Conservation (phyloP, 2,797 vertebrate species). For the Cetoscarus ocellatus region DNA sequence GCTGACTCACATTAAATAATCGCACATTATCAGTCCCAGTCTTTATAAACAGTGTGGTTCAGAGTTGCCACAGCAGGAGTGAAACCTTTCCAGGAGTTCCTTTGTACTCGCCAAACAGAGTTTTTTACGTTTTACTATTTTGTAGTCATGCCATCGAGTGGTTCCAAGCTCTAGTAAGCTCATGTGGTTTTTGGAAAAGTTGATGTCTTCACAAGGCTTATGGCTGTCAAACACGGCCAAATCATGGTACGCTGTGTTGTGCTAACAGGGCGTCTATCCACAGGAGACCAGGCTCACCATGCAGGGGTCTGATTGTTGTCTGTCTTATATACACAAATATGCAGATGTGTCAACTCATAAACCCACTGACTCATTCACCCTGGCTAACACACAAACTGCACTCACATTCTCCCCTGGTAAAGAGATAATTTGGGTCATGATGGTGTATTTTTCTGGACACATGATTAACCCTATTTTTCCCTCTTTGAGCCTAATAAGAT, state of each 20-base stretch:
- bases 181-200: conserved; percentile 42
- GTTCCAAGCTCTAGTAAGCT: conserved; percentile 37
- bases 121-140: conserved; percentile 30
- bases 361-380: conserved; percentile 55
- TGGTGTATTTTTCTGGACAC: not conserved
- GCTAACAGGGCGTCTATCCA: conserved; percentile 30
- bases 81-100: conserved; percentile 31
- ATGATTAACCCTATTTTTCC: too few species aligned
- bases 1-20: conserved; percentile 24
- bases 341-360: conserved; percentile 56
- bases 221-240: conserved; percentile 19
- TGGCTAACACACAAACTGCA: conserved; percentile 9
- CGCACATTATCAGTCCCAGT: not conserved
- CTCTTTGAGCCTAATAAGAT: too few species aligned
- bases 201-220: conserved; percentile 12
- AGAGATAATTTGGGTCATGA: conserved; percentile 18
- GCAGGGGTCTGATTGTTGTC: conserved; percentile 48
- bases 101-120: conserved; percentile 17
- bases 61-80: conserved; percentile 30
- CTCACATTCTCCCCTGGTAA: conserved; percentile 11
- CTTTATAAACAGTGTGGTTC: conserved; percentile 14
- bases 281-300: conserved; percentile 26
- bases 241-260: conserved; percentile 4
- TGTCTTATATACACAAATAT: conserved; percentile 61
- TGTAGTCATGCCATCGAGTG: conserved; percentile 13